A percentile compares a stretch with the other conserved stretches of the same genome.
These are phyloP conservation scores for Sclerurus mexicanus DNA, from an alignment of 2,113 vertebrate genomes.

Conservation along the genomic window DNA sequence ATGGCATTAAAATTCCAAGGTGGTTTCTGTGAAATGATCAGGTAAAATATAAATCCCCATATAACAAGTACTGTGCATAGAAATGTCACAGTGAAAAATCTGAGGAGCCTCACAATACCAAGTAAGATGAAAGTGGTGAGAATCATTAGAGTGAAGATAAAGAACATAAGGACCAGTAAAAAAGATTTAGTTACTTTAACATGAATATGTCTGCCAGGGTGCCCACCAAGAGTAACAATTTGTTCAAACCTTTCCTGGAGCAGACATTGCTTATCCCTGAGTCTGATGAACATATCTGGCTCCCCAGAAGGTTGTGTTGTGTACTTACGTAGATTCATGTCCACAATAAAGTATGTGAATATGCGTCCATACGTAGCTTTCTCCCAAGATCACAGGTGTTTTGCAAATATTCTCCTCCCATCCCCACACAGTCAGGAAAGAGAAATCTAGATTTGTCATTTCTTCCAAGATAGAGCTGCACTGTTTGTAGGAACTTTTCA, in stretches of 20 bases:
- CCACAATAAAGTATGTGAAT: neutral
- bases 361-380: neutral
- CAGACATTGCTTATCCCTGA: neutral
- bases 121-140: neutral
- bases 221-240: neutral
- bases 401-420: neutral
- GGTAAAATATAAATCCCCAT: neutral
- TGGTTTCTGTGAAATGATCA: neutral
- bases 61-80: neutral
- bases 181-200: neutral
- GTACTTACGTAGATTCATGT: neutral
- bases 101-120: neutral
- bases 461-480: neutral
- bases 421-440: neutral
- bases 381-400: neutral
- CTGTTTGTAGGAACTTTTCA: neutral
- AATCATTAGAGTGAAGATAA: neutral
- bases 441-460: neutral
- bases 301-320: neutral
- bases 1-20: neutral
- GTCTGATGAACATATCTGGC: neutral
- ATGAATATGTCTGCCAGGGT: neutral
- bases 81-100: neutral
- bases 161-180: neutral
- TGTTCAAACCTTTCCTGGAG: neutral